Conservation (phyloP, 37 sponge, comb jelly and placozoan species). For the Beroe ovata region DNA sequence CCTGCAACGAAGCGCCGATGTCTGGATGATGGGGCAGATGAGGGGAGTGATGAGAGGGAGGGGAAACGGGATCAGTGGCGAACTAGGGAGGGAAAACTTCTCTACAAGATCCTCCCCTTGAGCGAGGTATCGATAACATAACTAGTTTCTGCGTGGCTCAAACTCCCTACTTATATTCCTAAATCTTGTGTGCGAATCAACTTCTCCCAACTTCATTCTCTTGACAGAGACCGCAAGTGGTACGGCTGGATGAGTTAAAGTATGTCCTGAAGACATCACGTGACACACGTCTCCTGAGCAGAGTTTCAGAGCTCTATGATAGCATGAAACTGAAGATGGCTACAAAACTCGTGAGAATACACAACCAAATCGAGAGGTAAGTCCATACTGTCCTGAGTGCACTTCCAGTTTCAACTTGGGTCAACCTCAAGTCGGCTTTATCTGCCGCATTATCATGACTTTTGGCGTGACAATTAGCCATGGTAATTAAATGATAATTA, state of each 20-base stretch:
- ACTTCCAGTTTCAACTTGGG: too few relatives aligned
- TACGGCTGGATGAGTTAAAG: conserved; percentile 32
- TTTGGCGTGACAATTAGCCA: too few relatives aligned
- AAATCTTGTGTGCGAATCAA: too few relatives aligned
- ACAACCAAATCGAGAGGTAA: too few relatives aligned
- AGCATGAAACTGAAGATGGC: conserved; percentile 48
- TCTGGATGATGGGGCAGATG: background rate
- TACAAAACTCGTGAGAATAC: background rate
- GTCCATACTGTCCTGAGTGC: too few relatives aligned
- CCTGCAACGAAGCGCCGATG: conserved; percentile 1
- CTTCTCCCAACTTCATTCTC: too few relatives aligned
- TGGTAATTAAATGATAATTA: too few relatives aligned
- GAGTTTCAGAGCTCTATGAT: conserved; percentile 33
- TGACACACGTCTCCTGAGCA: background rate
- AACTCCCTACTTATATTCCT: too few relatives aligned
- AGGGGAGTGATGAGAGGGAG: background rate
- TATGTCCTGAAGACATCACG: conserved; percentile 1
- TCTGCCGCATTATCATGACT: too few relatives aligned
- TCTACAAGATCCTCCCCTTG: conserved; percentile 25
- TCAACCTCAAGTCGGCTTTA: too few relatives aligned
- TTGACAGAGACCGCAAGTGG: background rate
- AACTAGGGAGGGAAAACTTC: conserved; percentile 57
- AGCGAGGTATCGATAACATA: too few relatives aligned
- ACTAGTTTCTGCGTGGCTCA: too few relatives aligned
- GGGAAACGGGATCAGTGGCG: background rate